Evolutionary conservation across 1,140 invertebrate species (phyloP), one percentile per base, ranked within the genome.

Genomic region (Drosophila funebris): DNA sequence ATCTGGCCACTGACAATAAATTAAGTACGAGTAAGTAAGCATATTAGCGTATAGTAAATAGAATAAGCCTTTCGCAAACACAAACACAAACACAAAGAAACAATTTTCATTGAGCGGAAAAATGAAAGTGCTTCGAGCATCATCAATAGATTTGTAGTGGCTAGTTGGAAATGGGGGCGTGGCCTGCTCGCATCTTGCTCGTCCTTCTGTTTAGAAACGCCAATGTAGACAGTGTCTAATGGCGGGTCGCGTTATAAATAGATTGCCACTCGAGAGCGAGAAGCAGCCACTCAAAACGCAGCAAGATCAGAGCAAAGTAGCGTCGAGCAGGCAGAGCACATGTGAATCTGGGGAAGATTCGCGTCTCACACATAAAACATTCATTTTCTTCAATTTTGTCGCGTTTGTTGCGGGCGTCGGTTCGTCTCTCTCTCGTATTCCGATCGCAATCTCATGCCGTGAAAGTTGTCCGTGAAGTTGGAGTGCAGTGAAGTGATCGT

Each of bases 201-300:
- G 83, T 88, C 83, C 83, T 87, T 83, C 78, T 76, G 78, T 54
- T 72, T 76, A 71, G 78, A 68, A 37, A 13, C 73, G 58, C 60
- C 67, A 66, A 63, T 63, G 73, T 60, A 43, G 58, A 50, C 52
- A 53, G 48, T 44, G 73, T 85, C 81, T 89, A 83, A 88, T 89
- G 76, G 84, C 68, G 79, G 46, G 48, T 48, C 81, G 84, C 67
- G 73, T 75, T 90, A 91, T 77, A 91, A 91, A 91, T 91, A 91
- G 85, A 73, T 58, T n/a, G n/a, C n/a, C n/a, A n/a, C n/a, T n/a
- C n/a, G n/a, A n/a, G n/a, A n/a, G n/a, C n/a, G n/a, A n/a, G n/a
- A n/a, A n/a, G n/a, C n/a, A n/a, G 54, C 73, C 76, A 89, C 84
- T 89, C 85, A 90, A 90, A 87, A 90, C 67, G 52, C 73, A 72